Percentiles rank a stretch among this genome's conserved stretches.
Conservation (phyloP, 2,888 invertebrate genomes). For the Amiota communis region DNA sequence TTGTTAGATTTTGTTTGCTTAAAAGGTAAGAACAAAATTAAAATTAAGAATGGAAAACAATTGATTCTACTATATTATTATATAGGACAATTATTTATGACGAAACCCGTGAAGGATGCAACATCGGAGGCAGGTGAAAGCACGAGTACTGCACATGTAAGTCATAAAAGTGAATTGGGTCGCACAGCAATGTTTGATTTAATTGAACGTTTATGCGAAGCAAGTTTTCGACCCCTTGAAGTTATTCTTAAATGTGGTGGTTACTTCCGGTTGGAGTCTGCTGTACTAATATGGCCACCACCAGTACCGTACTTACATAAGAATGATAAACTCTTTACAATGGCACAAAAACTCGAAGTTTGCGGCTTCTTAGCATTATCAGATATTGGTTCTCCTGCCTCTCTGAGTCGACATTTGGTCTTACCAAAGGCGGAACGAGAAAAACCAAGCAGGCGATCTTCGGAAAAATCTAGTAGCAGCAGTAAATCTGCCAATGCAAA, state of each 20-base stretch:
- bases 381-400: slow-evolving; percentile 93
- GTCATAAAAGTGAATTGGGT: slow-evolving; percentile 69
- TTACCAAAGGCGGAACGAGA: slow-evolving; percentile 80
- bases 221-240: slow-evolving; percentile 82
- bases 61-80: background rate
- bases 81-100: slow-evolving; percentile 62
- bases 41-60: background rate
- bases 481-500: slow-evolving; percentile 73
- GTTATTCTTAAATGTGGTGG: slow-evolving; percentile 82
- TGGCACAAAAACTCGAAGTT: slow-evolving; percentile 85
- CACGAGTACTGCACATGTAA: slow-evolving; percentile 34
- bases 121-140: slow-evolving; percentile 33
- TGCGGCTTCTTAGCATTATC: slow-evolving; percentile 91
- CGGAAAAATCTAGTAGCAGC: slow-evolving; percentile 59
- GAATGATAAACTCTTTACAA: slow-evolving; percentile 42
- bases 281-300: slow-evolving; percentile 82
- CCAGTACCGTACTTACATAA: slow-evolving; percentile 74
- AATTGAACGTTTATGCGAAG: slow-evolving; percentile 81
- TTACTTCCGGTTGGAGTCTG: slow-evolving; percentile 78
- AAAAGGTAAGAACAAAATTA: slow-evolving; percentile 75
- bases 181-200: slow-evolving; percentile 71
- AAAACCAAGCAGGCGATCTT: slow-evolving; percentile 70
- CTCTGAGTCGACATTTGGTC: slow-evolving; percentile 90
- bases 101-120: slow-evolving; percentile 55
- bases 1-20: slow-evolving; percentile 84